Conservation (phyloP, 2,797 vertebrate species). For the Neoniphon sammara region DNA sequence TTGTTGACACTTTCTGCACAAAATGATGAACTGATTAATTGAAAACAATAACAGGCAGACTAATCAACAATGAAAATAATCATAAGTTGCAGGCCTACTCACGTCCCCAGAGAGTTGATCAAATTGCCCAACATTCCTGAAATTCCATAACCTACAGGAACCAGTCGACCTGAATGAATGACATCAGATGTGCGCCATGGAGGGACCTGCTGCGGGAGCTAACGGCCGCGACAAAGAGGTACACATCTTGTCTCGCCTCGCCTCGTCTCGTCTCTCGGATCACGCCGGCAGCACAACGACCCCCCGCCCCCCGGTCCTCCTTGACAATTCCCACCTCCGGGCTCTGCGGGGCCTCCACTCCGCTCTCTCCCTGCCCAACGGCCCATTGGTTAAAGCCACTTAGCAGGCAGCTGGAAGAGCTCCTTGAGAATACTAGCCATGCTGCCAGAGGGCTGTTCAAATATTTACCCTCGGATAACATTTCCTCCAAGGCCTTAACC, state of each 20-base stretch:
- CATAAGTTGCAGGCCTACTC: no score
- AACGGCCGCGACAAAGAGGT: not conserved
- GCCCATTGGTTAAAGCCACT: constrained; percentile 55
- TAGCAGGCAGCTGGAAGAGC: constrained; percentile 61
- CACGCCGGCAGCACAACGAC: not conserved
- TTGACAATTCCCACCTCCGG: not conserved
- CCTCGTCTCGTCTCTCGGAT: constrained; percentile 1
- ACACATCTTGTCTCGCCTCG: not conserved
- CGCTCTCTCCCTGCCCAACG: constrained; percentile 32
- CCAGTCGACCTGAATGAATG: not conserved
- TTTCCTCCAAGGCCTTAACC: constrained; percentile 70
- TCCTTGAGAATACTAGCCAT: constrained; percentile 65
- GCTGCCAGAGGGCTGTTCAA: constrained; percentile 79
- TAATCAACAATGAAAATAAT: no score
- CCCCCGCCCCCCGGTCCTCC: constrained; percentile 8
- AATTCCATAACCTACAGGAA: not conserved
- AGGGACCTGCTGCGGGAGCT: constrained; percentile 1
- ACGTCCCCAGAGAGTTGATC: not conserved
- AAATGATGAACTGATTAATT: no score
- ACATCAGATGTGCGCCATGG: not conserved
- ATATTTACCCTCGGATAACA: constrained; percentile 82
- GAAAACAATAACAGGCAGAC: no score
- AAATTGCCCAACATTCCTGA: no score
- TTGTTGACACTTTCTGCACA: no score
- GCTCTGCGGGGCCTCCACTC: not conserved